Evolutionary conservation across 2,888 invertebrate species (phyloP).

Genomic region (Cryptophagus acutangulus): DNA sequence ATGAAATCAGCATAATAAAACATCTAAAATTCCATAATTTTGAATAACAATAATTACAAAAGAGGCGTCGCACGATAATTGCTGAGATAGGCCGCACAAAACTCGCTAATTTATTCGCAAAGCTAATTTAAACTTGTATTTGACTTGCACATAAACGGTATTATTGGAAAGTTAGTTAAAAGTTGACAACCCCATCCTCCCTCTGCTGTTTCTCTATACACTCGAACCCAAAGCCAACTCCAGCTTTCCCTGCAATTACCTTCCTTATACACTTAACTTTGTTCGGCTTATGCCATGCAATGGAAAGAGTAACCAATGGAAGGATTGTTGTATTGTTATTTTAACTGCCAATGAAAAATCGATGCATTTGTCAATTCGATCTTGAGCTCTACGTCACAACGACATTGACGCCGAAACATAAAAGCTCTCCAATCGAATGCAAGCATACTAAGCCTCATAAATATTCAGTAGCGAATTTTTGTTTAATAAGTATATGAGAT

Average conservation of each 20-base stretch:
- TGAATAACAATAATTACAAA: slow-evolving; percentile 50
- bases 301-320: too few relatives aligned
- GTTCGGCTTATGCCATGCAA: slow-evolving; percentile 28
- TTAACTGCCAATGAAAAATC: too few relatives aligned
- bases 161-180: slow-evolving; percentile 49
- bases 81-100: slow-evolving; percentile 49
- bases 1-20: slow-evolving; percentile 49
- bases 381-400: too few relatives aligned
- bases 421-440: too few relatives aligned
- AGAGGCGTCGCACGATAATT: slow-evolving; percentile 48
- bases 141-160: slow-evolving; percentile 50
- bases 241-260: slow-evolving; percentile 29
- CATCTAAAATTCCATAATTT: slow-evolving; percentile 50
- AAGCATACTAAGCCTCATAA: too few relatives aligned
- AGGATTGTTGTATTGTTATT: too few relatives aligned
- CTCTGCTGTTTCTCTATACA: slow-evolving; percentile 19
- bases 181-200: slow-evolving; percentile 46
- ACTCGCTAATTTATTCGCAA: slow-evolving; percentile 49
- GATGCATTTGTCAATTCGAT: too few relatives aligned
- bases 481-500: slow-evolving; percentile 22
- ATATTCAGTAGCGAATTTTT: slow-evolving; percentile 22
- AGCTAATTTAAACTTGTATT: slow-evolving; percentile 52
- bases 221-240: slow-evolving; percentile 10
- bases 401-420: too few relatives aligned
- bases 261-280: slow-evolving; percentile 31